phyloP scores from a whole-genome alignment of 2,797 vertebrate species.

The Falco novaeseelandiae region DNA sequence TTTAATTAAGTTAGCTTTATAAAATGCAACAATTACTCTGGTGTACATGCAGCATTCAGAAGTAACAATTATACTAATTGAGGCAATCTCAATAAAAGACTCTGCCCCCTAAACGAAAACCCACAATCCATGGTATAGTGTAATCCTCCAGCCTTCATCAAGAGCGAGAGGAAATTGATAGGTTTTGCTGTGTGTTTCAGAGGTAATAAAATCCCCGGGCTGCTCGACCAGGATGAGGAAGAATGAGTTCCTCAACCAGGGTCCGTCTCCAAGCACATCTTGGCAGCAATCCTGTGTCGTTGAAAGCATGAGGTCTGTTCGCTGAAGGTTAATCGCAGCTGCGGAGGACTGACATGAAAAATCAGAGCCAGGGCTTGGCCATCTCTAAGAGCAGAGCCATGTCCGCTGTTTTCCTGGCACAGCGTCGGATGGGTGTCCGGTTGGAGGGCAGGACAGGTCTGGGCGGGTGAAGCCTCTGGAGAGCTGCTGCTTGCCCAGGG shows the following conservation, averaged over 20 bases:
- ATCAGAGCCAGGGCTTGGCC: background rate
- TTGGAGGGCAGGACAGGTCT: background rate
- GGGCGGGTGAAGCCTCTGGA: fast-evolving
- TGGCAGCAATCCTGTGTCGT: background rate
- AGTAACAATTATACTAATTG: background rate
- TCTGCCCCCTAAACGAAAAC: background rate
- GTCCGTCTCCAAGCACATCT: background rate
- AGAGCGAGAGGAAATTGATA: background rate
- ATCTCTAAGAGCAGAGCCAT: background rate
- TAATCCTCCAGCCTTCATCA: background rate
- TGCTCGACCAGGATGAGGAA: background rate
- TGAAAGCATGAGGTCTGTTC: background rate
- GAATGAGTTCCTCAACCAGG: background rate
- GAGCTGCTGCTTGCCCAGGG: background rate
- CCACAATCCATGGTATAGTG: fast-evolving
- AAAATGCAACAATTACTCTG: background rate
- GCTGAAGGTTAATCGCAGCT: background rate
- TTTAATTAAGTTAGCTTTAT: slow-evolving; percentile 1
- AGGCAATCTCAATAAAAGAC: background rate
- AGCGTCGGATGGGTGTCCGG: fast-evolving
- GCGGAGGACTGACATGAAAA: background rate
- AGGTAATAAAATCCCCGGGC: background rate
- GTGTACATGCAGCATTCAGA: background rate
- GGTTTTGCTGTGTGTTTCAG: background rate
- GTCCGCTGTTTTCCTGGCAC: fast-evolving